Percentiles rank a stretch among this genome's conserved stretches.
Conservation (phyloP, 2,888 invertebrate species). For the Drosophila sordidapex region DNA sequence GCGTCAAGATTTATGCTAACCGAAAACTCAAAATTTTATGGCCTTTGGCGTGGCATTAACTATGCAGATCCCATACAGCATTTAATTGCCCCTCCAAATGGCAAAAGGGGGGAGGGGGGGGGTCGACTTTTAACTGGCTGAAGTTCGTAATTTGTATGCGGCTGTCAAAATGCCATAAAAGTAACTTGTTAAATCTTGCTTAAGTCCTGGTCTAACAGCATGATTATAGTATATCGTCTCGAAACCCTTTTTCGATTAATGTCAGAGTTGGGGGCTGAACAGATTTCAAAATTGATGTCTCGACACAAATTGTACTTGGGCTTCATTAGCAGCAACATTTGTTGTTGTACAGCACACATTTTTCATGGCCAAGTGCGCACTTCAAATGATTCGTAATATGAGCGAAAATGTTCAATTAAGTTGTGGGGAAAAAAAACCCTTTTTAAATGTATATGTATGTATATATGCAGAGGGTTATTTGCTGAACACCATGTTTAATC, state of each 20-base stretch:
- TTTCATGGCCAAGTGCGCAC: constrained; percentile 46
- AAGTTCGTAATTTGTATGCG: constrained; percentile 64
- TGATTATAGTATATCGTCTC: constrained; percentile 12
- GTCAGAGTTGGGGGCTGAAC: constrained; percentile 37
- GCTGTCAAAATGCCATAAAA: constrained; percentile 32
- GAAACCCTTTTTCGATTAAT: constrained; percentile 46
- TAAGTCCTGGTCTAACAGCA: constrained; percentile 21
- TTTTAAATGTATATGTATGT: constrained; percentile 22
- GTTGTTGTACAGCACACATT: constrained; percentile 15
- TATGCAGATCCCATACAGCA: constrained; percentile 20
- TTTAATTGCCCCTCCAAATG: constrained; percentile 76
- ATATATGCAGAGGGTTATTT: constrained; percentile 52
- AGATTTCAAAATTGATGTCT: constrained; percentile 30
- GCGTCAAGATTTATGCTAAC: constrained; percentile 64
- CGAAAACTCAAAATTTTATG: constrained; percentile 62
- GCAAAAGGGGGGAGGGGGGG: not conserved
- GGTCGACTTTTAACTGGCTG: constrained; percentile 50
- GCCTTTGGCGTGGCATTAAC: constrained; percentile 42
- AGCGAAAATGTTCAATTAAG: constrained; percentile 74
- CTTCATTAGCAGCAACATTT: constrained; percentile 61
- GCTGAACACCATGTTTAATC: constrained; percentile 42
- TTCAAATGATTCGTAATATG: constrained; percentile 67
- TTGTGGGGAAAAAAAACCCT: constrained; percentile 1
- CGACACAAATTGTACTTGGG: constrained; percentile 30
- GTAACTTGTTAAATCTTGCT: constrained; percentile 38